These are phyloP conservation scores for Hanleya hanleyi DNA, from an alignment of 2,888 invertebrate genomes.

Conservation along the genomic window DNA sequence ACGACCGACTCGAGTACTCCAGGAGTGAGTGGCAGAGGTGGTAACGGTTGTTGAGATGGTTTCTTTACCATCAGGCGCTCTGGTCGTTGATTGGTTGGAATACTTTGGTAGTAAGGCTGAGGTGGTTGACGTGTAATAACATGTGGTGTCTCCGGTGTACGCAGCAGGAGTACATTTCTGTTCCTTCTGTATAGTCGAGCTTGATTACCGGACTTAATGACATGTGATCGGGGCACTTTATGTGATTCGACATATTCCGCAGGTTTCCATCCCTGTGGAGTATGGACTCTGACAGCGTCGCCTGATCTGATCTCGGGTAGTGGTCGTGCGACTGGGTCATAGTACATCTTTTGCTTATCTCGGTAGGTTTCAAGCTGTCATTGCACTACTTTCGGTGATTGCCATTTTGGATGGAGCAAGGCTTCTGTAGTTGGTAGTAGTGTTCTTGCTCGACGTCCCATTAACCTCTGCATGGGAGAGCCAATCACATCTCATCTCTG, in stretches of 20 bases:
- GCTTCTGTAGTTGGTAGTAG: slow-evolving; percentile 22
- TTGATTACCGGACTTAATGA: background rate
- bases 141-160: background rate
- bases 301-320: background rate
- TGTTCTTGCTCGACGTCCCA: slow-evolving; percentile 33
- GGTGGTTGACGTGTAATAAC: background rate
- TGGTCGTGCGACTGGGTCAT: slow-evolving; percentile 1
- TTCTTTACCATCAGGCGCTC: too few relatives aligned
- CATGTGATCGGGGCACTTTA: background rate
- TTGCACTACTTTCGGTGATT: background rate
- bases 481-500: slow-evolving; percentile 18
- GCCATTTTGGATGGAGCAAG: background rate
- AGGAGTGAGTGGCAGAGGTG: too few relatives aligned
- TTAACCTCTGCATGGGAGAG: slow-evolving; percentile 35
- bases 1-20: too few relatives aligned
- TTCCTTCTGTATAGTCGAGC: background rate
- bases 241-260: background rate
- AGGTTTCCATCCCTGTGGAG: slow-evolving; percentile 1
- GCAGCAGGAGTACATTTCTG: background rate
- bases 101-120: background rate
- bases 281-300: background rate
- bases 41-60: too few relatives aligned
- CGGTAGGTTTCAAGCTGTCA: background rate
- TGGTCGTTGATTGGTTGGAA: too few relatives aligned
- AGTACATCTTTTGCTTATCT: background rate